Conservation (phyloP, 2,797 vertebrate species). For the Aulostomus chinensis region DNA sequence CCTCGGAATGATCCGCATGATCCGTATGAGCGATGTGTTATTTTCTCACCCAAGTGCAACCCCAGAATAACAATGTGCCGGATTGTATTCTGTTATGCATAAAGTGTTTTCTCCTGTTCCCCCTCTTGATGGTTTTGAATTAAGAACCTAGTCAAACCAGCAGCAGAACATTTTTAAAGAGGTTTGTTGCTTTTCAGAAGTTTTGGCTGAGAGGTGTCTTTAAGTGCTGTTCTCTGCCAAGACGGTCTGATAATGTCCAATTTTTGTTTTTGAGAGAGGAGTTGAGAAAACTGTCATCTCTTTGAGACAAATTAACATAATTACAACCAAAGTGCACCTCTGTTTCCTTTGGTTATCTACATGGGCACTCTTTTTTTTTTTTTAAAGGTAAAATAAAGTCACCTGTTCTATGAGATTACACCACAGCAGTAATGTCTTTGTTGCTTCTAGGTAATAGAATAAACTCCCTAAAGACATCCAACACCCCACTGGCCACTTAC, state of each 20-base stretch:
- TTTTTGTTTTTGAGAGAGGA: slow-evolving; percentile 22
- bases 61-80: slow-evolving; percentile 28
- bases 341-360: neutral
- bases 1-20: slow-evolving; percentile 27
- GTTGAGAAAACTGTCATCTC: neutral
- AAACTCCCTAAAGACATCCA: neutral
- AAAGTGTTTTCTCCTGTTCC: slow-evolving; percentile 32
- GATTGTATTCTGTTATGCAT: slow-evolving; percentile 26
- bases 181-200: slow-evolving; percentile 24
- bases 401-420: neutral
- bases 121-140: slow-evolving; percentile 32
- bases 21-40: slow-evolving; percentile 27
- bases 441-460: neutral
- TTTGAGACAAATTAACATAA: slow-evolving; percentile 16
- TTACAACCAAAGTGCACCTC: slow-evolving; percentile 1
- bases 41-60: slow-evolving; percentile 28
- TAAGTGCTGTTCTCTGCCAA: slow-evolving; percentile 6
- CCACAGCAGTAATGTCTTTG: neutral
- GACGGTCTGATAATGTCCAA: slow-evolving; percentile 20
- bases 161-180: slow-evolving; percentile 23
- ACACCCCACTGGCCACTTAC: neutral
- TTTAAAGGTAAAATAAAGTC: neutral
- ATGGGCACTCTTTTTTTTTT: neutral
- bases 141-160: slow-evolving; percentile 31
- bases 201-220: slow-evolving; percentile 22